Conservation (phyloP, 2,797 vertebrate species). For the Dicrostonyx torquatus region DNA sequence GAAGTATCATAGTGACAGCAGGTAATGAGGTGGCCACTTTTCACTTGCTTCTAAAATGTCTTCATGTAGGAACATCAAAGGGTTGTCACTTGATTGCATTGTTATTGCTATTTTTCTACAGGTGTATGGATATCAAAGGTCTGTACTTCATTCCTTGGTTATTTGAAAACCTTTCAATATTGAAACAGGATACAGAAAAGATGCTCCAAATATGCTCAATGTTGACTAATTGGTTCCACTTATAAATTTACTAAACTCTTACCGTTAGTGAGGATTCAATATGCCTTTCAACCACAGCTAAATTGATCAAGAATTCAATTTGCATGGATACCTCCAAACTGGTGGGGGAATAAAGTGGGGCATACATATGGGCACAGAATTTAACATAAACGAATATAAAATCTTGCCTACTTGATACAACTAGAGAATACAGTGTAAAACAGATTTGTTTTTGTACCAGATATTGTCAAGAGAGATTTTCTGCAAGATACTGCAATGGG, state of each 20-base stretch:
- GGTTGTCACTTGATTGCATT: not conserved
- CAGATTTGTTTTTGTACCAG: not conserved
- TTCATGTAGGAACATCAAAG: conserved; percentile 10
- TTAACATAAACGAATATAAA: not conserved
- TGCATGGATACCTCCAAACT: not conserved
- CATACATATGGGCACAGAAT: not conserved
- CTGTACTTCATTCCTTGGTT: not conserved
- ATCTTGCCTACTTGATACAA: not conserved
- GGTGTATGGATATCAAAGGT: not conserved
- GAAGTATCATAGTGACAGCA: not conserved
- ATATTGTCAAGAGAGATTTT: not conserved
- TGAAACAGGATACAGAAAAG: not conserved
- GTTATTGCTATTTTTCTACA: not conserved
- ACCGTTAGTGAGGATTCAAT: not conserved
- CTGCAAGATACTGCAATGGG: not conserved
- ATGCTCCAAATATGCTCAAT: not conserved
- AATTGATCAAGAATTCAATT: not conserved
- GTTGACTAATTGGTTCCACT: not conserved
- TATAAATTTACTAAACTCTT: not conserved
- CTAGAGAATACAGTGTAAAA: not conserved
- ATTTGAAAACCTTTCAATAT: not conserved
- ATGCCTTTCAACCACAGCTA: not conserved
- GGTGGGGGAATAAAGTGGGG: not conserved
- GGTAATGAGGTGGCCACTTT: not conserved
- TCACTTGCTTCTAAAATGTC: not conserved